These are phyloP conservation scores for Zoanthus sansibaricus DNA, from an alignment of 92 coral and sea anemone species.

Conservation along the genomic window DNA sequence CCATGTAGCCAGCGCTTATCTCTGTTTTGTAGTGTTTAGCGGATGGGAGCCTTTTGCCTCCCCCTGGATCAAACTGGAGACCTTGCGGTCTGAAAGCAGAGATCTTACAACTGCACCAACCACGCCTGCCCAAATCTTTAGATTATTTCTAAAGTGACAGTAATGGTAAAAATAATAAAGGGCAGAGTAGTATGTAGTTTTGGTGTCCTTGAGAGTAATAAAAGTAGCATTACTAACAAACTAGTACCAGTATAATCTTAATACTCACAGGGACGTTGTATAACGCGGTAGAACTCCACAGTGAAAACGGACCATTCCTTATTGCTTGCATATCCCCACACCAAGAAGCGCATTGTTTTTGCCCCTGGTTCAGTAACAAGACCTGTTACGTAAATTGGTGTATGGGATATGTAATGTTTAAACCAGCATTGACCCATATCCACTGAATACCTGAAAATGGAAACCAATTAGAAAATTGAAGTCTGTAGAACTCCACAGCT, in stretches of 20 bases:
- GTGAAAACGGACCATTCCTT: conserved; percentile 74
- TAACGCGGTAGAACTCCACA: conserved; percentile 65
- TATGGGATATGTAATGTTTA: conserved; percentile 50
- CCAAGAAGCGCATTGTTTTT: conserved; percentile 70
- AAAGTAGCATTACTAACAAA: neutral
- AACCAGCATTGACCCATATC: conserved; percentile 88
- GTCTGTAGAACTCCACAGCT: no score
- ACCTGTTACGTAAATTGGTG: conserved; percentile 66
- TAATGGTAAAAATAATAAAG: no score
- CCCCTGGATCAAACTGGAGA: no score
- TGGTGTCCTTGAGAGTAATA: neutral
- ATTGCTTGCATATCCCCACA: conserved; percentile 75
- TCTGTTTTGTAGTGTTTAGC: no score
- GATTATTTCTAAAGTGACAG: no score
- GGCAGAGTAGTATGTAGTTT: no score
- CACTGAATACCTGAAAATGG: conserved; percentile 68
- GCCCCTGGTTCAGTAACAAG: conserved; percentile 93
- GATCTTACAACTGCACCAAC: no score
- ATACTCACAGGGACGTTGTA: conserved; percentile 64
- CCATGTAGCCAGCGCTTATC: no score
- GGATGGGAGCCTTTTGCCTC: no score
- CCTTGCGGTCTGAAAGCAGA: no score
- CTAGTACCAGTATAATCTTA: neutral
- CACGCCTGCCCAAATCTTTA: no score
- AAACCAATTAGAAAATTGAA: no score